These are phyloP conservation scores for Heliconius hewitsoni DNA, from an alignment of 1,140 invertebrate genomes.

Conservation along the genomic window DNA sequence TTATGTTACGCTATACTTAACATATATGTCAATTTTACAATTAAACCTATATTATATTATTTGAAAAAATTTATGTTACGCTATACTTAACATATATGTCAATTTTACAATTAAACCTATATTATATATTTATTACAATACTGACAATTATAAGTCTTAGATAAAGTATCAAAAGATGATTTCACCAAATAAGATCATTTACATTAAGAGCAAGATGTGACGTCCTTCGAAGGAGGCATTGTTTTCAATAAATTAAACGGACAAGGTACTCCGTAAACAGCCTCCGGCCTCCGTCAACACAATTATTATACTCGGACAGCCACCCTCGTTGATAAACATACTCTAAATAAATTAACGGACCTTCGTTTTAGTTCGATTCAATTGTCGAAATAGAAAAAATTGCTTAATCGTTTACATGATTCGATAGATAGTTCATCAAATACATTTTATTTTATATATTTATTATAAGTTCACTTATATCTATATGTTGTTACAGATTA, in stretches of 20 bases:
- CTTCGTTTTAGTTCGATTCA: constrained; percentile 38
- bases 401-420: constrained; percentile 31
- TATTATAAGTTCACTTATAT: background rate
- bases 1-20: no score
- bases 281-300: constrained; percentile 73
- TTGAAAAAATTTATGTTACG: no score
- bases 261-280: constrained; percentile 65
- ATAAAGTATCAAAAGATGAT: background rate
- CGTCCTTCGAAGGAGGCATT: constrained; percentile 55
- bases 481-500: constrained; percentile 47
- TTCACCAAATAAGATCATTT: background rate
- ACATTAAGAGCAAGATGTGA: constrained; percentile 29
- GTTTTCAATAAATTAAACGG: constrained; percentile 79
- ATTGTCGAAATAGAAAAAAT: constrained; percentile 9
- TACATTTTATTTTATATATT: background rate
- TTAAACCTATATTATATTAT: no score
- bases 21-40: no score
- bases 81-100: no score
- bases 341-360: constrained; percentile 78
- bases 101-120: no score
- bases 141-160: background rate
- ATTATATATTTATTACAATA: no score
- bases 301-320: constrained; percentile 80
- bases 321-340: constrained; percentile 72
- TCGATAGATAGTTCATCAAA: background rate